Evolutionary conservation across 2,113 vertebrate species (phyloP), one percentile per base, ranked within the genome.

Genomic region (Mesembrinibis cayennensis): DNA sequence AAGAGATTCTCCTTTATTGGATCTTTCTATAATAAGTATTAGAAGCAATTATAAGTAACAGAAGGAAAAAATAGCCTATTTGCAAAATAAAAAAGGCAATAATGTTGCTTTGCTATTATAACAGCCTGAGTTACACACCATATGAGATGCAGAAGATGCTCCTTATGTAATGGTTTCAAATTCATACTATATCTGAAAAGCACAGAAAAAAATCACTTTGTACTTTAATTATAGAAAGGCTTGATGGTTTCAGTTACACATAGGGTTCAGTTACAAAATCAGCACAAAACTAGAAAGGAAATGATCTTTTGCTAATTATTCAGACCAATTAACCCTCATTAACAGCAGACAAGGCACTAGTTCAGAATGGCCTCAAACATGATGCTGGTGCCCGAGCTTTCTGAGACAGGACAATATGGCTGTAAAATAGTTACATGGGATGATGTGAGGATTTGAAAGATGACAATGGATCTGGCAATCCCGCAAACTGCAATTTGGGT

Each of bases 61-160:
- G 81, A 87, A 90, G 29, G 72, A 70, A 94, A 95, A 96, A 94
- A 89, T 77, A 92, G 12, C 50, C 61, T 87, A 93, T 96, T 96
- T 96, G 55, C 65, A 96, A 94, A 96, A 93, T 59, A 73, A 87
- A 87, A 82, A 95, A 81, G 3, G 32, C 47, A 83, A n/a, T 49
- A 78, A 45, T n/a, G 27, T 26, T 84, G 19, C 52, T 81, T 95
- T 86, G 20, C 30, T 82, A 9, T 67, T 80, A 11, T 25, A 83
- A 32, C 36, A 89, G 73, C 59, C 83, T 77, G 85, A 94, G 53
- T 62, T 94, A 50, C 30, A 82, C 40, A 69, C 15, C 25, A 38
- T 19, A 26, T 19, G 47, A 89, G 73, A 90, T 78, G 20, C n/a
- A 79, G 79, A 95, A 94, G 66, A 62, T 63, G 22, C 4, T 26